phyloP scores from a whole-genome alignment of 2,888 invertebrate genomes.

The Lasioglossum morio region DNA sequence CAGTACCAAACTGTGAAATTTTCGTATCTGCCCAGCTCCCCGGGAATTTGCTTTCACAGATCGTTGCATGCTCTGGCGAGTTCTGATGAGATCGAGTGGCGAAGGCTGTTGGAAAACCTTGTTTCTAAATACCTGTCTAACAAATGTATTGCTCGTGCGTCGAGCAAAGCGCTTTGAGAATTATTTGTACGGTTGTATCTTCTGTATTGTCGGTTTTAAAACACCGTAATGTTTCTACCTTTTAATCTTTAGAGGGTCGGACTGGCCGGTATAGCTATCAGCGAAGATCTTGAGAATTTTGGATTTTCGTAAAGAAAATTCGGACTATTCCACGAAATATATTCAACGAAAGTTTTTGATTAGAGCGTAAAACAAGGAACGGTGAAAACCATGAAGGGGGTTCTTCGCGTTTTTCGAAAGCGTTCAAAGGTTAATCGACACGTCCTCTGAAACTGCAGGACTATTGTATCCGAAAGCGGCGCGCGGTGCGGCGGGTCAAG shows the following conservation, averaged over 20 bases:
- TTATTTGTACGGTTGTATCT: background rate
- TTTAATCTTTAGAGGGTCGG: no score
- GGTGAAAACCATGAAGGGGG: no score
- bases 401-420: no score
- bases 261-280: no score
- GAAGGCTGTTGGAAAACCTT: background rate
- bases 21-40: background rate
- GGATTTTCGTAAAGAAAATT: no score
- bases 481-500: background rate
- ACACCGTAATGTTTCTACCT: no score
- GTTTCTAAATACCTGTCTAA: background rate
- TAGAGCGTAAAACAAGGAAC: no score
- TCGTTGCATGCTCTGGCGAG: background rate
- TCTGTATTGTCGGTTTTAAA: background rate
- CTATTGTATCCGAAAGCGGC: background rate
- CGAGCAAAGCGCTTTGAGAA: no score
- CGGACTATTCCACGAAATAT: no score
- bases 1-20: constrained; percentile 4
- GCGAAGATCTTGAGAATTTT: no score
- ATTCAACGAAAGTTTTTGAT: no score
- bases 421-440: no score
- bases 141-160: background rate
- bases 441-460: background rate
- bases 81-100: background rate
- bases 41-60: background rate